Evolutionary conservation across 1,140 invertebrate species (phyloP).

Genomic region (Plodia interpunctella): DNA sequence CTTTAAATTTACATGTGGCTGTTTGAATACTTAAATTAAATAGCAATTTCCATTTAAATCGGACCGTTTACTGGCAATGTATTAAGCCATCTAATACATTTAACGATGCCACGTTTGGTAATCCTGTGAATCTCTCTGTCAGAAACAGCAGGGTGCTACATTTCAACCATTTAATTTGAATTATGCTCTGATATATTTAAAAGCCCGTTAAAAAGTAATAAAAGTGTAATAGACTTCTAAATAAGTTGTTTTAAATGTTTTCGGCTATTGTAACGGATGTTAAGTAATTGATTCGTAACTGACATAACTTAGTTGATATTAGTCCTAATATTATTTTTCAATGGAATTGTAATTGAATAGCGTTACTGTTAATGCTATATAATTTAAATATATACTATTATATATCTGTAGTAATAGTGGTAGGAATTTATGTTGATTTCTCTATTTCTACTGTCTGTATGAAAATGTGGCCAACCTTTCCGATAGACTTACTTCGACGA

Average conservation of each 20-base stretch:
- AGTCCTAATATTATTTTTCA: too few relatives aligned
- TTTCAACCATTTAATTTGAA: neutral
- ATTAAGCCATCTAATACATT: conserved; percentile 13
- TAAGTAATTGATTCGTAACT: neutral
- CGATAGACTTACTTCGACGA: too few relatives aligned
- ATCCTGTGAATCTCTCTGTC: neutral
- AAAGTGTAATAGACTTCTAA: neutral
- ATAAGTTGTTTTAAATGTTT: neutral
- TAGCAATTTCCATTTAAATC: conserved; percentile 21
- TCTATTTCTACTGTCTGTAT: too few relatives aligned
- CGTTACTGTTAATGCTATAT: too few relatives aligned
- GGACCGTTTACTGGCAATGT: conserved; percentile 9
- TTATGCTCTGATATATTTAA: neutral
- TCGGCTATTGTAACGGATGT: neutral
- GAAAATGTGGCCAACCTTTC: too few relatives aligned
- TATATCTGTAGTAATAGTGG: too few relatives aligned
- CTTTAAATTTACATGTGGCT: conserved; percentile 6
- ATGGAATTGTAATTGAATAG: too few relatives aligned
- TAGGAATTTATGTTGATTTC: too few relatives aligned
- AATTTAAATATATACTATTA: too few relatives aligned
- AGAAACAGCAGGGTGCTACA: neutral
- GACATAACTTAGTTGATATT: neutral
- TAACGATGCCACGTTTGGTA: neutral
- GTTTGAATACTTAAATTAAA: conserved; percentile 14
- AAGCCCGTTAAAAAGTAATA: neutral